These are phyloP conservation scores for Agrochola litura DNA, from an alignment of 2,888 invertebrate genomes.

Conservation along the genomic window DNA sequence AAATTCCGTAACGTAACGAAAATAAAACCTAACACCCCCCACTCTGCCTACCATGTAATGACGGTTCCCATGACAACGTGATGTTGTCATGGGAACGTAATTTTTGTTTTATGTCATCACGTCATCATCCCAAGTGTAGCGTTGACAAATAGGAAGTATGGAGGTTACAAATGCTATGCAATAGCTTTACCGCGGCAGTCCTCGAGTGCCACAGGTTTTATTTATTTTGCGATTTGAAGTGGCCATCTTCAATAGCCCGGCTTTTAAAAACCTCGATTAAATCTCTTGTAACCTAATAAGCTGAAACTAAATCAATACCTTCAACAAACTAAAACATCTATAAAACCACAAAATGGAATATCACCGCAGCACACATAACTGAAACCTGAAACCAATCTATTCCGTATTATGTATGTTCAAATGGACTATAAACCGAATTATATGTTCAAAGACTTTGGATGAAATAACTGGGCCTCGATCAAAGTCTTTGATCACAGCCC, in stretches of 20 bases:
- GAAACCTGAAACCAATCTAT: slow-evolving; percentile 42
- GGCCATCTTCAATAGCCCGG: neutral
- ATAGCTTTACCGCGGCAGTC: no score
- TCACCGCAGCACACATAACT: neutral
- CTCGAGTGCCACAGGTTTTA: no score
- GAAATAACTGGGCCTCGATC: slow-evolving; percentile 37
- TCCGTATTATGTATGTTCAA: slow-evolving; percentile 39
- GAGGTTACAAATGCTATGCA: no score
- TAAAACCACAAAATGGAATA: neutral
- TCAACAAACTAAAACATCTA: neutral
- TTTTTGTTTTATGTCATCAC: no score
- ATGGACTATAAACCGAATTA: slow-evolving; percentile 25
- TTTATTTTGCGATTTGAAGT: no score
- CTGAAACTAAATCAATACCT: neutral
- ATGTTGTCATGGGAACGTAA: no score
- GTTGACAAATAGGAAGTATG: no score
- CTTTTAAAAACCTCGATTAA: neutral
- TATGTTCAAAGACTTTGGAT: slow-evolving; percentile 45
- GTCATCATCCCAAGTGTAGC: no score
- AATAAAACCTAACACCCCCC: no score
- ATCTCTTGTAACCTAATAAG: neutral
- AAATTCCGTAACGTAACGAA: no score
- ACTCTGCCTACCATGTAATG: no score
- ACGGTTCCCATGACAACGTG: no score
- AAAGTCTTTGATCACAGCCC: slow-evolving; percentile 42